Evolutionary conservation across 1,140 invertebrate species (phyloP).

Genomic region (Neodiprion pinetum): DNA sequence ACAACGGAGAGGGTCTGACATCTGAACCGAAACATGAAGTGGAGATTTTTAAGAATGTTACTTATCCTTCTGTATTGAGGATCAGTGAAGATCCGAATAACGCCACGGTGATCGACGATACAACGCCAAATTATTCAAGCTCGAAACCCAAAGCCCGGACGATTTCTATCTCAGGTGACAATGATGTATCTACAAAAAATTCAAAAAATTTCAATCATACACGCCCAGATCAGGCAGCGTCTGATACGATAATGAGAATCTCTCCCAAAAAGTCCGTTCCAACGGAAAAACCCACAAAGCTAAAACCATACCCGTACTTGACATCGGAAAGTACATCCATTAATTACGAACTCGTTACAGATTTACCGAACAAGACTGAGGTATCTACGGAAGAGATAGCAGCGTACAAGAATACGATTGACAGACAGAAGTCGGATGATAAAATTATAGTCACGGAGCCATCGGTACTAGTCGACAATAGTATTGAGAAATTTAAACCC

Average conservation of each 20-base stretch:
- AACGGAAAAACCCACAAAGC: constrained; percentile 15
- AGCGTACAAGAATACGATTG: constrained; percentile 50
- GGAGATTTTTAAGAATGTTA: constrained; percentile 42
- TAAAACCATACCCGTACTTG: constrained; percentile 33
- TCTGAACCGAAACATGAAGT: constrained; percentile 44
- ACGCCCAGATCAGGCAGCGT: constrained; percentile 24
- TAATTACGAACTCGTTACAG: not conserved
- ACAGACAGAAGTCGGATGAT: constrained; percentile 35
- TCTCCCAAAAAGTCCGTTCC: constrained; percentile 12
- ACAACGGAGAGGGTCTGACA: constrained; percentile 12
- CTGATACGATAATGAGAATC: constrained; percentile 13
- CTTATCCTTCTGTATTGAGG: constrained; percentile 29
- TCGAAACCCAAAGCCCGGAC: constrained; percentile 41
- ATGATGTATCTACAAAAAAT: constrained; percentile 32
- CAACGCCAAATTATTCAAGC: constrained; percentile 7
- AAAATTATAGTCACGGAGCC: constrained; percentile 44
- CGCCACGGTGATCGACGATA: not conserved
- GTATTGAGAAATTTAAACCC: constrained; percentile 41
- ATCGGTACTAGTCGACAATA: constrained; percentile 47
- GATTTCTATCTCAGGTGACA: constrained; percentile 38
- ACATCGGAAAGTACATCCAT: constrained; percentile 22
- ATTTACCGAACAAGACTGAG: not conserved
- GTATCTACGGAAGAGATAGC: constrained; percentile 36
- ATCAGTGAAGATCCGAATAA: constrained; percentile 26
- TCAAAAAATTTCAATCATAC: constrained; percentile 8